Evolutionary conservation across 2,888 invertebrate species (phyloP).

Genomic region (Cheilosia soror): DNA sequence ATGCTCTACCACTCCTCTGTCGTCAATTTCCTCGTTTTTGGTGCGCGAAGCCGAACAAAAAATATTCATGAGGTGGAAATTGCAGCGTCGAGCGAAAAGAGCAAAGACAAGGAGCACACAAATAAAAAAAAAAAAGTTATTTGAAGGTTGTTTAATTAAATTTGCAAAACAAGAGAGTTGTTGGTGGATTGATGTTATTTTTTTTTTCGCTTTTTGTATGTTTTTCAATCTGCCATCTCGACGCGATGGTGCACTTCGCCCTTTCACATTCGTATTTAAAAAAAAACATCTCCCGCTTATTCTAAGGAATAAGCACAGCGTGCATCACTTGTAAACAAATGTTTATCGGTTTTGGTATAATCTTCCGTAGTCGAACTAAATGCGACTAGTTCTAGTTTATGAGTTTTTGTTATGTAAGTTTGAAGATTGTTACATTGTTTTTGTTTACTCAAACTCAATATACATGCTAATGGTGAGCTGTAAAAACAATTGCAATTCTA

Average conservation of each 20-base stretch:
- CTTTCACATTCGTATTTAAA: constrained; percentile 20
- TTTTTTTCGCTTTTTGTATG: constrained; percentile 17
- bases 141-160: constrained; percentile 73
- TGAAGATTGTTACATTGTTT: not conserved
- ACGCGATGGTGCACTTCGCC: constrained; percentile 34
- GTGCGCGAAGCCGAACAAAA: constrained; percentile 44
- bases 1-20: constrained; percentile 58
- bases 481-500: not conserved
- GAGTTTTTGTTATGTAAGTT: constrained; percentile 49
- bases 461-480: constrained; percentile 28
- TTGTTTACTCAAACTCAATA: not conserved
- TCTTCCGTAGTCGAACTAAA: constrained; percentile 8
- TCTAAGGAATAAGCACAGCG: constrained; percentile 12
- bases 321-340: constrained; percentile 63
- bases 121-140: constrained; percentile 57
- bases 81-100: constrained; percentile 33
- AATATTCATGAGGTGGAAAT: constrained; percentile 23
- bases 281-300: constrained; percentile 23
- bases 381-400: not conserved
- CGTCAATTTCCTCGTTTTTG: constrained; percentile 57
- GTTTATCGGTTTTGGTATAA: constrained; percentile 2
- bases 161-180: constrained; percentile 49
- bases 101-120: not conserved
- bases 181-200: constrained; percentile 1
- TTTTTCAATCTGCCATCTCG: constrained; percentile 29